phyloP scores from a whole-genome alignment of 2,888 invertebrate genomes.

The Poecilus cupreus region DNA sequence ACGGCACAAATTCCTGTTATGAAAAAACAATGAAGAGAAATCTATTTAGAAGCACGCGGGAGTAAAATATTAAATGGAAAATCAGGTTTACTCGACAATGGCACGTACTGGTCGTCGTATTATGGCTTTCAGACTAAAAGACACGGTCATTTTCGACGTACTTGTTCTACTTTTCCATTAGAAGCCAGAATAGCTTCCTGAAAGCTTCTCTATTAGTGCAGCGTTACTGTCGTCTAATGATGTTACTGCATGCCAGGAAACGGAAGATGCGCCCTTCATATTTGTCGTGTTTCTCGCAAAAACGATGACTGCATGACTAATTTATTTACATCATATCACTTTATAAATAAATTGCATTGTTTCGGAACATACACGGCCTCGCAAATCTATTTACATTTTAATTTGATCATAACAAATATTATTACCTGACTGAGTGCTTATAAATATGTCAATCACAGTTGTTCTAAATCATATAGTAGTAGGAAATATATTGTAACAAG shows the following conservation, averaged over 20 bases:
- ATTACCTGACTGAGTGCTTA: too few species aligned
- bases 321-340: conserved; percentile 23
- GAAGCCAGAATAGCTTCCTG: conserved; percentile 47
- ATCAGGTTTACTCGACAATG: neutral
- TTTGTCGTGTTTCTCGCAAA: neutral
- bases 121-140: conserved; percentile 33
- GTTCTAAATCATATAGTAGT: too few species aligned
- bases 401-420: too few species aligned
- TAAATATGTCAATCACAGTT: too few species aligned
- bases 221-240: conserved; percentile 42
- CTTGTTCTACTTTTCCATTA: conserved; percentile 45
- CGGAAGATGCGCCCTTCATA: neutral
- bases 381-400: too few species aligned
- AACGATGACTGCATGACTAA: conserved; percentile 33
- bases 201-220: conserved; percentile 53
- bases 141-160: conserved; percentile 40
- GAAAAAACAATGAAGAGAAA: neutral
- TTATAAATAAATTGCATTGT: conserved; percentile 40
- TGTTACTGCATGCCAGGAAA: conserved; percentile 31
- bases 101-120: neutral
- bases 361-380: neutral
- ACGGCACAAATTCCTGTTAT: neutral
- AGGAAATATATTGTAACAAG: too few species aligned
- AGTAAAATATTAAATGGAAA: conserved; percentile 29
- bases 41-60: conserved; percentile 8